phyloP scores from a whole-genome alignment of 2,113 vertebrate species.

The Pygoscelis antarcticus region DNA sequence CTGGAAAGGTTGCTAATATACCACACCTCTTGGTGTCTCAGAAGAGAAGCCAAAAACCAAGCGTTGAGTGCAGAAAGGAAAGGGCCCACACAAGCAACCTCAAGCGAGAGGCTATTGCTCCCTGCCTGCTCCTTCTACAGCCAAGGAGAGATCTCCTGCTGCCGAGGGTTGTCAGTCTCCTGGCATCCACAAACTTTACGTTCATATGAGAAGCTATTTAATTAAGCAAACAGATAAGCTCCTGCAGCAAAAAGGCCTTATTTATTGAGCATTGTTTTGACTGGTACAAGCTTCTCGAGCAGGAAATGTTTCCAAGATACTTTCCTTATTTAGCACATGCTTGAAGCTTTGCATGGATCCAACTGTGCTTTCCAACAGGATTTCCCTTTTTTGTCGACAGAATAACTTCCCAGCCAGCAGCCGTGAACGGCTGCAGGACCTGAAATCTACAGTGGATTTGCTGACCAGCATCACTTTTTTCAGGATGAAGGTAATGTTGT shows the following conservation, averaged over 20 bases:
- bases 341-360: conserved; percentile 8
- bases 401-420: conserved; percentile 97
- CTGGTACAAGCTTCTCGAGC: conserved; percentile 13
- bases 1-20: background rate
- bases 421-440: conserved; percentile 91
- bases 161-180: background rate
- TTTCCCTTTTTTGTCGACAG: conserved; percentile 74
- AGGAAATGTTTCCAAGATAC: conserved; percentile 45
- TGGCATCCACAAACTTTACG: background rate
- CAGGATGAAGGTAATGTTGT: conserved; percentile 91
- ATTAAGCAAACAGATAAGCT: conserved; percentile 40
- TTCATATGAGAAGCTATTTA: conserved; percentile 9
- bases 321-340: conserved; percentile 2
- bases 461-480: conserved; percentile 99
- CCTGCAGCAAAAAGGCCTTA: conserved; percentile 17
- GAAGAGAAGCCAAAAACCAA: background rate
- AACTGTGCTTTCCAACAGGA: background rate
- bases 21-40: background rate
- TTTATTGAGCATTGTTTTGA: conserved; percentile 61
- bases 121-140: background rate
- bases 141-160: background rate
- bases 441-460: conserved; percentile 97
- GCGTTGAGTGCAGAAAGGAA: background rate
- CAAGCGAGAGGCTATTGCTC: background rate
- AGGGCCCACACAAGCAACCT: background rate